phyloP scores from a whole-genome alignment of 2,797 vertebrate species.

The Sebastes wilsoni region DNA sequence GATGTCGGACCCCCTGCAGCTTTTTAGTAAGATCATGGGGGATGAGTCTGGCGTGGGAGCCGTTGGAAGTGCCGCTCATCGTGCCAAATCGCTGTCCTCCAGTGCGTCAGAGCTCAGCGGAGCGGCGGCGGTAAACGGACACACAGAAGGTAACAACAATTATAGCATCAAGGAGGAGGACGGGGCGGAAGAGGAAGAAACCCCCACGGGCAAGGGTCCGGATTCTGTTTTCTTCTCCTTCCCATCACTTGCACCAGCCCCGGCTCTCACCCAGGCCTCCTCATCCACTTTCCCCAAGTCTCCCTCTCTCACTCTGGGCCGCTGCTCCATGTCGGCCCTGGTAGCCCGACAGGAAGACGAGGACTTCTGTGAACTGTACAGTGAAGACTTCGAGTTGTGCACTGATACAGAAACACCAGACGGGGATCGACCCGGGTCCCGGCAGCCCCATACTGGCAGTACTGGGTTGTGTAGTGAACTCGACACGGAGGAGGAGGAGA shows the following conservation, averaged over 20 bases:
- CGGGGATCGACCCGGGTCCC: slow-evolving; percentile 76
- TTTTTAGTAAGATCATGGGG: slow-evolving; percentile 98
- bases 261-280: slow-evolving; percentile 44
- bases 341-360: slow-evolving; percentile 94
- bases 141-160: slow-evolving; percentile 88
- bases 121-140: slow-evolving; percentile 88
- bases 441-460: slow-evolving; percentile 86
- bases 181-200: slow-evolving; percentile 77
- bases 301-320: slow-evolving; percentile 87
- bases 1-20: slow-evolving; percentile 95
- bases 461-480: slow-evolving; percentile 85
- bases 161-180: slow-evolving; percentile 99
- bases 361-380: slow-evolving; percentile 95
- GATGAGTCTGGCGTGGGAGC: slow-evolving; percentile 86
- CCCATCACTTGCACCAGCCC: slow-evolving; percentile 73
- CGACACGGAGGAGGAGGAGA: slow-evolving; percentile 82
- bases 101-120: slow-evolving; percentile 94
- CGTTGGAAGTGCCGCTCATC: slow-evolving; percentile 81
- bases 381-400: slow-evolving; percentile 91
- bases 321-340: slow-evolving; percentile 91
- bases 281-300: slow-evolving; percentile 51
- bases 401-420: slow-evolving; percentile 87
- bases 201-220: slow-evolving; percentile 63
- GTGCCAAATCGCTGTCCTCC: slow-evolving; percentile 92
- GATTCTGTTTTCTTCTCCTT: slow-evolving; percentile 84